Base-by-base conservation (phyloP, 1,140 invertebrate species). In the Eurosta solidaginis region DNA sequence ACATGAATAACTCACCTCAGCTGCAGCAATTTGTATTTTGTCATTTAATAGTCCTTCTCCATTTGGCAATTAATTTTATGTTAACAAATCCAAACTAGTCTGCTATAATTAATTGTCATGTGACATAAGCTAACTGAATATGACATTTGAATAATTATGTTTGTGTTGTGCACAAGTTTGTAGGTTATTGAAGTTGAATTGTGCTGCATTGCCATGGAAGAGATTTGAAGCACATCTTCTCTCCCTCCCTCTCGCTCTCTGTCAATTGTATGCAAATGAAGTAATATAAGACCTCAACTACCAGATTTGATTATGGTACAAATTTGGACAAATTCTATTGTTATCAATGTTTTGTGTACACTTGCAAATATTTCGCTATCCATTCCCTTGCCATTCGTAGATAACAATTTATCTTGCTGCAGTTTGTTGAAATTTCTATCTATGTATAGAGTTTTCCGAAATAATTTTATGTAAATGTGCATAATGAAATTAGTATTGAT, bases 401-500 rank as follows among this genome's bases (percentile, higher is more conserved):
- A 20, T 33, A 17, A 6, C 4, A 1, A 2, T 25, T 25, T 10
- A 5, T 52, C 59, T 33, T 68, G 59, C 22, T 68, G 59, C 59
- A 33, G 59, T 68, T 68, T 68, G 33, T 68, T 68, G 59, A 68
- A 6, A 68, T 40, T 68, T n/a, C n/a, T n/a, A n/a, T n/a, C n/a
- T n/a, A n/a, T 68, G 33, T 33, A 42, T 68, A 20, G 20, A 20
- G 59, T 40, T 36, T 68, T 59, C 9, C 27, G 0, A 36, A 29
- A 17, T 17, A 14, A 33, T 59, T 25, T 25, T 25, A 25, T 54
- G 14, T 25, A 54, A 25, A n/a, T n/a, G n/a, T n/a, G n/a, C n/a
- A n/a, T n/a, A n/a, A n/a, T n/a, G n/a, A n/a, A n/a, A n/a, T n/a
- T n/a, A n/a, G n/a, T n/a, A n/a, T n/a, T n/a, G n/a, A n/a, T n/a